These are phyloP conservation scores for Leucoraja ocellata DNA, from an alignment of 2,797 vertebrate genomes.

Conservation along the genomic window DNA sequence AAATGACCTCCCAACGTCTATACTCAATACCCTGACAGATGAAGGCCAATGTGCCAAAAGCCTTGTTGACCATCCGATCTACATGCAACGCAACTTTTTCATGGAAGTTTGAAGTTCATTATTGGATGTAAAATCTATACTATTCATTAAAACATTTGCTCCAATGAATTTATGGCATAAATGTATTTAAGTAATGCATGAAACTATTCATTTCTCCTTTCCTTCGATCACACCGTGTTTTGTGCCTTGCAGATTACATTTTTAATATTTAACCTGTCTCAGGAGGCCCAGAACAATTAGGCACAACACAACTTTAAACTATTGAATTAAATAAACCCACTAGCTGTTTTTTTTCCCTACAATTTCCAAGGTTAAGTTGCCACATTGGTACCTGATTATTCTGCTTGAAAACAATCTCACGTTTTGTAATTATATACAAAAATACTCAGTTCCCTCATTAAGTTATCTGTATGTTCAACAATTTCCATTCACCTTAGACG, in stretches of 20 bases:
- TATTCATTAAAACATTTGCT: constrained; percentile 40
- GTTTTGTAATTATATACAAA: constrained; percentile 69
- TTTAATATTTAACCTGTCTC: background rate
- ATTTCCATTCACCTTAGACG: constrained; percentile 47
- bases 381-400: constrained; percentile 47
- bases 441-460: constrained; percentile 62
- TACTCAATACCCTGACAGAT: no score
- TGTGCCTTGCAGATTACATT: background rate
- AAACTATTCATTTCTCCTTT: constrained; percentile 6
- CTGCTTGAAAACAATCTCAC: constrained; percentile 60
- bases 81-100: no score
- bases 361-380: background rate
- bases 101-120: constrained; percentile 38
- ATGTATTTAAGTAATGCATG: background rate
- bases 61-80: no score
- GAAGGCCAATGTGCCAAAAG: no score
- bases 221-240: background rate
- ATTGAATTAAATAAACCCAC: constrained; percentile 17
- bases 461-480: constrained; percentile 55
- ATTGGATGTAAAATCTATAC: constrained; percentile 54
- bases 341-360: background rate
- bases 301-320: constrained; percentile 4
- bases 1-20: no score
- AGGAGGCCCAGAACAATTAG: constrained; percentile 16
- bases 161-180: background rate